These are phyloP conservation scores for Drosophila mettleri DNA, from an alignment of 2,888 invertebrate species.

Conservation along the genomic window DNA sequence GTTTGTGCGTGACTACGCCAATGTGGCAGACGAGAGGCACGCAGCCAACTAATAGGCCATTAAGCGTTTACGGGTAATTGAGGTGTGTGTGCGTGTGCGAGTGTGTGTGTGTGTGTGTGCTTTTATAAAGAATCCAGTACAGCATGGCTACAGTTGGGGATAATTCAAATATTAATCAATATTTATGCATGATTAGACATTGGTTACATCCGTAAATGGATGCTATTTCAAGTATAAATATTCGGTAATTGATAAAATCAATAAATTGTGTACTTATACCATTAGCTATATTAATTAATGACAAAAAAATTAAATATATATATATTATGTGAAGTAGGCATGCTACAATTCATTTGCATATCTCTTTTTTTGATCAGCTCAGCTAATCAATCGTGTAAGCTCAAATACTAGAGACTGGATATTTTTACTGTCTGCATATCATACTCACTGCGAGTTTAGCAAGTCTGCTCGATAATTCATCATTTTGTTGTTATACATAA, in stretches of 20 bases:
- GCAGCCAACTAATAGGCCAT: conserved; percentile 41
- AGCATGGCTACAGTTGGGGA: not conserved
- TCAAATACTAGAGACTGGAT: no score
- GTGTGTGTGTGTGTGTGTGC: not conserved
- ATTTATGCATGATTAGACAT: conserved; percentile 12
- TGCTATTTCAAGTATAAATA: no score
- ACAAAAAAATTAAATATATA: not conserved
- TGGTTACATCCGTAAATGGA: not conserved
- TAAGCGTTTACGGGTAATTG: conserved; percentile 44
- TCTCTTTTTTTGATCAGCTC: no score
- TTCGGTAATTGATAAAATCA: conserved; percentile 4
- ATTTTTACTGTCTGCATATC: no score
- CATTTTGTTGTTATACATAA: no score
- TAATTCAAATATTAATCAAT: conserved; percentile 6
- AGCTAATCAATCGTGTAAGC: no score
- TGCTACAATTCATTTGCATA: no score
- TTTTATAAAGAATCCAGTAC: conserved; percentile 2
- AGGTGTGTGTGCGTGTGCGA: not conserved
- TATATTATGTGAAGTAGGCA: no score
- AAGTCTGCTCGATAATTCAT: no score
- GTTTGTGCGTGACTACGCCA: conserved; percentile 48
- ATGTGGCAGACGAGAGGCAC: conserved; percentile 18
- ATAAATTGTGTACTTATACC: not conserved
- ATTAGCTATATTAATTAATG: not conserved
- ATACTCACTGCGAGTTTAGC: no score